phyloP scores from a whole-genome alignment of 2,113 vertebrate genomes.

The Etia nguti region DNA sequence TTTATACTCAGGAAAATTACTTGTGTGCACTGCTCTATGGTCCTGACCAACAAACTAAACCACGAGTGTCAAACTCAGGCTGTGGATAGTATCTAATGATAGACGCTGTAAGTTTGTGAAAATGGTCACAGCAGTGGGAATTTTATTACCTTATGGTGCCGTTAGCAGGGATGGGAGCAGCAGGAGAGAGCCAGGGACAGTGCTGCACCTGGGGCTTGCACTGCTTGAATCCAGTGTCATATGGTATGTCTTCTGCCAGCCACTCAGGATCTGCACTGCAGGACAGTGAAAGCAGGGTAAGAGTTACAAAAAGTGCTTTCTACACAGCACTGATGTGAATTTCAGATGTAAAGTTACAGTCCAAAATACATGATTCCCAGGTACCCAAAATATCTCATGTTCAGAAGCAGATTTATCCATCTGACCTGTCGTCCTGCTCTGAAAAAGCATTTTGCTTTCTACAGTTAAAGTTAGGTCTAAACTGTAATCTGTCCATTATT shows the following conservation, averaged over 20 bases:
- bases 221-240: constrained; percentile 68
- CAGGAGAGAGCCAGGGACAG: constrained; percentile 70
- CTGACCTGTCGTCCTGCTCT: background rate
- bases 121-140: background rate
- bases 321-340: background rate
- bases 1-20: background rate
- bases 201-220: constrained; percentile 69
- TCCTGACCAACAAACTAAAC: background rate
- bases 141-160: constrained; percentile 53
- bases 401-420: background rate
- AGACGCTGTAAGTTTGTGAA: background rate
- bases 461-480: background rate
- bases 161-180: constrained; percentile 58
- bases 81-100: background rate
- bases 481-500: background rate
- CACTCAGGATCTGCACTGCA: constrained; percentile 79
- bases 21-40: background rate
- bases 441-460: background rate
- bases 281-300: constrained; percentile 2
- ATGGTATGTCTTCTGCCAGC: constrained; percentile 68
- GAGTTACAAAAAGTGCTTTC: background rate
- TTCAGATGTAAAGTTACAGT: background rate
- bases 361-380: background rate
- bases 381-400: background rate
- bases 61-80: background rate